A percentile compares a stretch with the other conserved stretches of the same genome.
These are phyloP conservation scores for Cyprinodon variegatus DNA, from an alignment of 2,113 vertebrate species.

Conservation along the genomic window DNA sequence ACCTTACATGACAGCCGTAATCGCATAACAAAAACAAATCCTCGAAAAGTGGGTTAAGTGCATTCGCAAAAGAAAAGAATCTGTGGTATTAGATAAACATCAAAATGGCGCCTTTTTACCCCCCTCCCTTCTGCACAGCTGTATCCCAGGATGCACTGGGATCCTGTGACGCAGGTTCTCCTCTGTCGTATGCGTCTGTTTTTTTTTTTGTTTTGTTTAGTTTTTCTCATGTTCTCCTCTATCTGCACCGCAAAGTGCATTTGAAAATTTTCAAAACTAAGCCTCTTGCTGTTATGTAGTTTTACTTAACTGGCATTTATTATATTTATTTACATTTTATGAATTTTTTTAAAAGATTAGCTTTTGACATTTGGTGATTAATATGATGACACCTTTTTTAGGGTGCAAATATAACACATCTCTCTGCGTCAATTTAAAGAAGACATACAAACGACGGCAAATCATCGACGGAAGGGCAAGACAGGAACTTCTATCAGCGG, in stretches of 20 bases:
- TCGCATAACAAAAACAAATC: conserved; percentile 40
- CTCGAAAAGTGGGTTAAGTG: conserved; percentile 16
- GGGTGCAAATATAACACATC: not conserved
- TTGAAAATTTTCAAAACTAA: conserved; percentile 14
- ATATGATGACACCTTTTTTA: not conserved
- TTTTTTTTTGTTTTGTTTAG: conserved; percentile 31
- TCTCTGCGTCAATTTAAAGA: conserved; percentile 2
- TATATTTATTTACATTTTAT: conserved; percentile 33
- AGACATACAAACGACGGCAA: conserved; percentile 13
- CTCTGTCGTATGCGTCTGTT: conserved; percentile 22
- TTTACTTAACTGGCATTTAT: not conserved
- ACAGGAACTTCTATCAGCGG: conserved; percentile 38
- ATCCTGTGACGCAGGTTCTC: conserved; percentile 60
- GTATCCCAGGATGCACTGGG: conserved; percentile 68
- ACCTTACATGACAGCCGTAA: conserved; percentile 55
- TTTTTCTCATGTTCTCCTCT: conserved; percentile 18
- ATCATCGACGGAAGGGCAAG: conserved; percentile 6
- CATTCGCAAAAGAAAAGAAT: conserved; percentile 33
- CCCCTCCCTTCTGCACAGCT: conserved; percentile 46
- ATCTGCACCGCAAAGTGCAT: conserved; percentile 38
- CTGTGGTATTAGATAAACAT: conserved; percentile 55
- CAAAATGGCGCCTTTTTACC: conserved; percentile 73
- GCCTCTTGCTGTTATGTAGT: not conserved
- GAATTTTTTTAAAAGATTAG: not conserved
- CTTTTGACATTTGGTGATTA: not conserved